Percentiles rank a stretch among this genome's conserved stretches.
phyloP scores from a whole-genome alignment of 2,797 vertebrate genomes.

The Tauraco hartlaubi region DNA sequence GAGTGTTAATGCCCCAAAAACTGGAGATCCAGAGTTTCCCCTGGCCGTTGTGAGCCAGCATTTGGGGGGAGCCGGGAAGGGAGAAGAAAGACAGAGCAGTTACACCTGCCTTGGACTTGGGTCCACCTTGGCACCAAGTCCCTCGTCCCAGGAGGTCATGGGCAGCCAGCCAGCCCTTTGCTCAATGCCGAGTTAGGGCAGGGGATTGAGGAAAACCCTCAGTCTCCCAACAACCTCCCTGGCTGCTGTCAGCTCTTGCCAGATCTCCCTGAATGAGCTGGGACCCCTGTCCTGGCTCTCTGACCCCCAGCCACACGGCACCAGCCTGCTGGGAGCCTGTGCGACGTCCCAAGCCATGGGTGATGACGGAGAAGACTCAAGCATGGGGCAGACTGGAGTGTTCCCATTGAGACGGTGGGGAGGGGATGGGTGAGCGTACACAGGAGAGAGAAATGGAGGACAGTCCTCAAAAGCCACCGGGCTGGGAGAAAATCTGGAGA shows the following conservation, averaged over 20 bases:
- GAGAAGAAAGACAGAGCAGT: background rate
- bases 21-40: background rate
- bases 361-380: background rate
- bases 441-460: background rate
- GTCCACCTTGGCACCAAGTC: background rate
- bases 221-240: background rate
- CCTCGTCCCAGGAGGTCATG: accelerated
- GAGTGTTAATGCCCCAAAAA: background rate
- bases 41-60: background rate
- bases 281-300: background rate
- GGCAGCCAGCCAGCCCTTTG: background rate
- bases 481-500: slow-evolving; percentile 13
- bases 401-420: background rate
- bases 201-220: background rate
- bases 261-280: background rate
- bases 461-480: background rate
- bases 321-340: slow-evolving; percentile 30
- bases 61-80: background rate
- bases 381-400: accelerated
- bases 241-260: background rate
- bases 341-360: background rate
- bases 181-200: accelerated
- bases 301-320: background rate
- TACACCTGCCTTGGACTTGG: background rate
- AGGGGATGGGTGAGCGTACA: background rate